These are phyloP conservation scores for Limanda limanda DNA, from an alignment of 2,113 vertebrate genomes.

Conservation along the genomic window DNA sequence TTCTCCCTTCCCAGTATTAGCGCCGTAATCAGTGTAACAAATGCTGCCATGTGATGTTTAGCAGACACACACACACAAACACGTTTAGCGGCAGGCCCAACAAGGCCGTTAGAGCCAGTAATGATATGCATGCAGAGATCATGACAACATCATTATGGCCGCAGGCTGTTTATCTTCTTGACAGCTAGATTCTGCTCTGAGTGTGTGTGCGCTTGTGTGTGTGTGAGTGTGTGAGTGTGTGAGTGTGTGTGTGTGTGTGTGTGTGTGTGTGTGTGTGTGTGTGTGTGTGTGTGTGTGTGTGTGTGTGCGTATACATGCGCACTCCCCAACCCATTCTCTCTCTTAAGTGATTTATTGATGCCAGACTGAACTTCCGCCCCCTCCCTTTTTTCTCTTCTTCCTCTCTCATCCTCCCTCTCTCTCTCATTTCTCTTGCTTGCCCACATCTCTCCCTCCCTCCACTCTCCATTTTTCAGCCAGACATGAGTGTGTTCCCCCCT, in stretches of 20 bases:
- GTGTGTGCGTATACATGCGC: neutral
- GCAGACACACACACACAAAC: slow-evolving; percentile 26
- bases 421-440: slow-evolving; percentile 47
- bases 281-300: neutral
- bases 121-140: slow-evolving; percentile 79
- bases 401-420: slow-evolving; percentile 33
- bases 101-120: slow-evolving; percentile 64
- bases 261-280: slow-evolving; percentile 2
- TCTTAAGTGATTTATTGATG: slow-evolving; percentile 82
- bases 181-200: slow-evolving; percentile 66
- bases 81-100: slow-evolving; percentile 46
- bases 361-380: slow-evolving; percentile 75
- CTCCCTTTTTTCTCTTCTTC: slow-evolving; percentile 58
- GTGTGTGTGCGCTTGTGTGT: slow-evolving; percentile 15
- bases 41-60: slow-evolving; percentile 27
- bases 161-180: slow-evolving; percentile 76
- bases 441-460: slow-evolving; percentile 55
- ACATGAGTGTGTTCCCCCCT: slow-evolving; percentile 29
- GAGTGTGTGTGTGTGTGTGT: slow-evolving; percentile 5
- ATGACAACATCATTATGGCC: slow-evolving; percentile 80
- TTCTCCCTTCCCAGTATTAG: slow-evolving; percentile 41
- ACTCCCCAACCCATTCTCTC: slow-evolving; percentile 50
- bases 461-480: slow-evolving; percentile 67
- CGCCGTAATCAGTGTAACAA: slow-evolving; percentile 56
- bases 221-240: neutral